phyloP scores from a whole-genome alignment of 1,140 invertebrate genomes.

The Drosophila micromelanica region DNA sequence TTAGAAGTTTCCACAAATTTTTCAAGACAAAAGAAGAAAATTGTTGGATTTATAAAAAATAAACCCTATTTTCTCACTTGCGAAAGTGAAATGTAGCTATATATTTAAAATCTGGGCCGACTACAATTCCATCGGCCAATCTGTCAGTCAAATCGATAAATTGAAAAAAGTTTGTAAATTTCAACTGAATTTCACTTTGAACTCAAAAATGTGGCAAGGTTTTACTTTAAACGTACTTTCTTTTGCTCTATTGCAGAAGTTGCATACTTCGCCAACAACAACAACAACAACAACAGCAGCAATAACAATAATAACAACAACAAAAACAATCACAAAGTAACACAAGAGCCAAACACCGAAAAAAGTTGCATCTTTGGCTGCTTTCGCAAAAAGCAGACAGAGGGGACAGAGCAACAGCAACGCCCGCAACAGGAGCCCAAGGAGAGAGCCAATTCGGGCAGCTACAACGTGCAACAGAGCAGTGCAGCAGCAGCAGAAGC shows the following conservation, averaged over 20 bases:
- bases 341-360: constrained; percentile 27
- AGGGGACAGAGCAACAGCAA: constrained; percentile 21
- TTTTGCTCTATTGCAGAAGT: constrained; percentile 81
- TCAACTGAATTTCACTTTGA: background rate
- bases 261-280: constrained; percentile 79
- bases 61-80: too few species aligned
- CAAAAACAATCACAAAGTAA: constrained; percentile 39
- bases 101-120: too few species aligned
- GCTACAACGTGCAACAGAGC: constrained; percentile 62
- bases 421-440: constrained; percentile 2
- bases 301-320: constrained; percentile 14
- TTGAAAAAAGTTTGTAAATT: background rate
- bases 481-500: constrained; percentile 9
- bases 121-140: too few species aligned
- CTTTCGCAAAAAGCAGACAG: constrained; percentile 44
- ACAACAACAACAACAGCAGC: constrained; percentile 38
- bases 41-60: too few species aligned
- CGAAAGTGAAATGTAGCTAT: too few species aligned
- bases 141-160: background rate
- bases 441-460: constrained; percentile 45
- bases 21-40: too few species aligned
- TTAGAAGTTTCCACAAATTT: too few species aligned
- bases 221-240: constrained; percentile 65
- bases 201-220: constrained; percentile 23
- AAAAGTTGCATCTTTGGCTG: constrained; percentile 55